These are phyloP conservation scores for Hylaeus anthracinus DNA, from an alignment of 1,140 invertebrate genomes.

Conservation along the genomic window DNA sequence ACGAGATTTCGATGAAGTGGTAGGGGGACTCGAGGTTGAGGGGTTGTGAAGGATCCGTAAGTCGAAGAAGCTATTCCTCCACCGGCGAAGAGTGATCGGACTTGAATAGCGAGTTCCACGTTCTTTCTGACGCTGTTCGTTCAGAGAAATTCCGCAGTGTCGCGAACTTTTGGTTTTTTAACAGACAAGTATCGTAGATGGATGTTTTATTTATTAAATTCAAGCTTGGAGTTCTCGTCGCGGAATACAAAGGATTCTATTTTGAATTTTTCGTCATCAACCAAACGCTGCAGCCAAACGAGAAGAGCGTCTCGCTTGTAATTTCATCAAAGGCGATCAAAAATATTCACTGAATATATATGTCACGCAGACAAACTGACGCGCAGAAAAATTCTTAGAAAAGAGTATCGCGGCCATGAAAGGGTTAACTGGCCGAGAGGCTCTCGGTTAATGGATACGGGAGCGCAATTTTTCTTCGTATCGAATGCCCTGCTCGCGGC, in stretches of 20 bases:
- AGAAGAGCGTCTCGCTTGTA: too few relatives aligned
- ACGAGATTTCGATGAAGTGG: slow-evolving; percentile 38
- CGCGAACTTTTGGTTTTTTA: too few relatives aligned
- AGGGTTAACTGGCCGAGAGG: not conserved
- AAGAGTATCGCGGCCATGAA: not conserved
- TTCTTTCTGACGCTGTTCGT: not conserved
- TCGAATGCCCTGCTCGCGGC: not conserved
- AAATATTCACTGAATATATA: too few relatives aligned
- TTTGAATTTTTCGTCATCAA: too few relatives aligned
- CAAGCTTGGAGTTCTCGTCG: too few relatives aligned
- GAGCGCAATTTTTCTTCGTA: slow-evolving; percentile 18
- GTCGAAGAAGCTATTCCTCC: slow-evolving; percentile 20
- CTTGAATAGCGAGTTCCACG: not conserved
- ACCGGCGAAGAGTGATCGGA: not conserved
- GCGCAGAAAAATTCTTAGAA: not conserved
- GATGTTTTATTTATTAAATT: too few relatives aligned
- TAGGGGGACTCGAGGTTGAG: not conserved
- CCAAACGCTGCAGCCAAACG: too few relatives aligned
- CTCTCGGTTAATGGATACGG: not conserved
- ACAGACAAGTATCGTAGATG: too few relatives aligned
- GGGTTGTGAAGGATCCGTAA: slow-evolving; percentile 11
- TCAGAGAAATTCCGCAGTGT: too few relatives aligned
- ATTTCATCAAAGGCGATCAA: too few relatives aligned
- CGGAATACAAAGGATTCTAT: too few relatives aligned
- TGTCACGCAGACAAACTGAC: too few relatives aligned